Base-by-base conservation (phyloP, 2,113 vertebrate genomes). In the Aegotheles bennettii region DNA sequence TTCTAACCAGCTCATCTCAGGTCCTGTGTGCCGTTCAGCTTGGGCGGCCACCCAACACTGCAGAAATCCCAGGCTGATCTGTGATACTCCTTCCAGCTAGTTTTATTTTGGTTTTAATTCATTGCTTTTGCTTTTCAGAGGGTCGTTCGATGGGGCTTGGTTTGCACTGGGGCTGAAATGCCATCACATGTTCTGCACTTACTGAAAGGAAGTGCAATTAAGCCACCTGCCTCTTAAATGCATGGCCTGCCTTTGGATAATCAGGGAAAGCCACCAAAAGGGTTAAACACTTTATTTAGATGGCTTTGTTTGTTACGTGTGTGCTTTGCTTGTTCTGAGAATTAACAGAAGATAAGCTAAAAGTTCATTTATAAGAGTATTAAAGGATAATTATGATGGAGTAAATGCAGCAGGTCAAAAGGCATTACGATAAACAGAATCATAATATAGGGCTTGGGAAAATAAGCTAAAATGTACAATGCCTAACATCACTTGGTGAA, bases 291-390 rank as follows among this genome's bases (percentile, higher is more conserved):
- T 98, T 97, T 98, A 97, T 98, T 97, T 97, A 94, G 96, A 98
- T 97, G 97, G 97, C 96, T 97, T 97, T 97, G 96, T 97, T 98
- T 97, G 95, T 98, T 98, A 97, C 64, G 93, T 97, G 97, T 96
- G 94, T 95, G 97, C 97, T 97, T 98, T 97, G 97, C 96, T 97
- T 96, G 96, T 97, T 96, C 97, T 96, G 97, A 98, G 98, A 98
- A 98, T 98, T 98, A 98, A 97, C 81, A 71, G 97, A 98, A 98
- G 98, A 98, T 98, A 98, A 98, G 98, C 98, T 98, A 98, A 97
- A 98, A 98, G 98, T 98, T 98, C 97, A 97, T 98, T 98, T 97
- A 97, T 98, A 98, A 98, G 98, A 98, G 98, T 98, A 98, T 98
- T 98, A 98, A 98, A 98, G 98, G 98, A 98, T 98, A 98, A 98